A percentile compares a stretch with the other conserved stretches of the same genome.
These are phyloP conservation scores for Trachelipus rathkii DNA, from an alignment of 1,140 invertebrate genomes.

Conservation along the genomic window DNA sequence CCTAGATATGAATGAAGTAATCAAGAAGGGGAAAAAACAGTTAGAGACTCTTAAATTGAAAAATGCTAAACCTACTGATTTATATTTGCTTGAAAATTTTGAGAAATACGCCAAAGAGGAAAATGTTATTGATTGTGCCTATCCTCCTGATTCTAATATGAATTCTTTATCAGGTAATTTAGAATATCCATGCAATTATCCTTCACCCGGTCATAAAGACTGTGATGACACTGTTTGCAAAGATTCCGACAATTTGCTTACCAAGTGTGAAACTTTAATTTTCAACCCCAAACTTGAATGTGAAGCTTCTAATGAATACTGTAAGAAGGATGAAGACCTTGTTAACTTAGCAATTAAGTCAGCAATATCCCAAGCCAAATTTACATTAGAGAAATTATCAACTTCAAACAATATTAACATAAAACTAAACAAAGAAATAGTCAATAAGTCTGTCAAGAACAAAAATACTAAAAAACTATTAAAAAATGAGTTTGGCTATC, in stretches of 20 bases:
- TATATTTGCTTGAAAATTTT: neutral
- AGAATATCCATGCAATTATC: too few relatives aligned
- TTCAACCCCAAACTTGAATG: neutral
- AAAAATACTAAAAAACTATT: slow-evolving; percentile 32
- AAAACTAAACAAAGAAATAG: slow-evolving; percentile 35
- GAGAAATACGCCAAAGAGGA: slow-evolving; percentile 16
- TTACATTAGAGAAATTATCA: slow-evolving; percentile 27
- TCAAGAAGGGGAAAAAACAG: slow-evolving; percentile 34
- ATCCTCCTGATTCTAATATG: too few relatives aligned
- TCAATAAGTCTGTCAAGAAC: slow-evolving; percentile 37
- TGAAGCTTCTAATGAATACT: neutral
- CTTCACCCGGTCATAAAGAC: too few relatives aligned
- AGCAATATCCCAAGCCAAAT: slow-evolving; percentile 8
- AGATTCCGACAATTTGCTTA: too few relatives aligned
- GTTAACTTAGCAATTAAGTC: neutral
- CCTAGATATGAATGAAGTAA: slow-evolving; percentile 27
- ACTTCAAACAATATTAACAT: slow-evolving; percentile 37
- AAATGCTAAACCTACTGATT: slow-evolving; percentile 4
- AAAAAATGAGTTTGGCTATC: slow-evolving; percentile 26
- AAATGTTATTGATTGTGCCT: neutral
- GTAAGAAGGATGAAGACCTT: slow-evolving; percentile 28
- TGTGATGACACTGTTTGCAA: too few relatives aligned
- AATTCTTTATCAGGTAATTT: too few relatives aligned
- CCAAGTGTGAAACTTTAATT: too few relatives aligned
- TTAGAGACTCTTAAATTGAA: slow-evolving; percentile 28